Base-by-base conservation (phyloP, 2,888 invertebrate genomes). In the Timandra comae region DNA sequence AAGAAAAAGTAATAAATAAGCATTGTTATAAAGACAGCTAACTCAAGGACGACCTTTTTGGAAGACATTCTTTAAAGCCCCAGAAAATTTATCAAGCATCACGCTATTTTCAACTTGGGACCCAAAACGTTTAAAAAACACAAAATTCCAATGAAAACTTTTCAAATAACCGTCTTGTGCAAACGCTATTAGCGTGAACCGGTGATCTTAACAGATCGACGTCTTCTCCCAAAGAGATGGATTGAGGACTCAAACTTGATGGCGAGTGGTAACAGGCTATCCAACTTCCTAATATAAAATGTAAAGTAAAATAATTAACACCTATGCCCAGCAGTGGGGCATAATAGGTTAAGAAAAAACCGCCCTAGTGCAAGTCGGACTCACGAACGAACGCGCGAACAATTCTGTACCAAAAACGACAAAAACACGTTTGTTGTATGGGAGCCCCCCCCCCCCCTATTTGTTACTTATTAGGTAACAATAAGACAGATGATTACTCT, bases 141-240 rank as follows among this genome's bases (percentile, higher is more conserved):
- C 49, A 52, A 59, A 42, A 56, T 56, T 52, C 49, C 32, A 36
- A 33, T 31, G 44, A 28, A 50, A 66, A 65, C 55, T 65, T 66
- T 67, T 63, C 60, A 58, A 66, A 65, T 67, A 63, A 63, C 58
- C 47, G 43, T 54, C 52, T 51, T 49, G 43, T 51, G 56, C n/a
- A n/a, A 62, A 58, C 52, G 62, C 55, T 56, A 58, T 63, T 64
- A 60, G 56, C 51, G 38, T 46, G 57, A 60, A 54, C 54, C 50
- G 43, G 52, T 56, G 61, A 62, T 63, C 55, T 56, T 60, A 49
- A 42, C 43, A 46, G 57, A 60, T 59, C 54, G 54, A 58, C 55
- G 48, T 46, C 49, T 58, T 57, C 46, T 19, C 12, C 20, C 0
- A 3, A 46, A 50, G 52, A 44, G 31, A 13, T 30, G 48, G 24